Base-by-base conservation (phyloP, 2,113 vertebrate species). In the Gadus macrocephalus region DNA sequence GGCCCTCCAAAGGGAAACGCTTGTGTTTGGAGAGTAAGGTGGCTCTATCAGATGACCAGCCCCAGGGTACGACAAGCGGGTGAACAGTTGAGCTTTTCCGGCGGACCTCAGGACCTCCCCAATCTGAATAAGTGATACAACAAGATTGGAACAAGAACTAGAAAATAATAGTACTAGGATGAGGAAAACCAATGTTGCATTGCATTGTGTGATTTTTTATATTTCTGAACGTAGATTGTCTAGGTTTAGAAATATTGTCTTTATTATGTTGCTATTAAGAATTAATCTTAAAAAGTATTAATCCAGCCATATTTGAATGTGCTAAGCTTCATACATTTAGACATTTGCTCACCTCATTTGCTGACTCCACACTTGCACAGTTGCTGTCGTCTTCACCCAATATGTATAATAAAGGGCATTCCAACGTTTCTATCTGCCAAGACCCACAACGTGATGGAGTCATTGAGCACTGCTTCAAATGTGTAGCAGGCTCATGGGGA, bases 1-100 rank as follows among this genome's bases (percentile, higher is more conserved):
- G 17, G 72, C 3, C 1, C 31, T 55, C 83, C 80, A 89, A 59
- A 83, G 9, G 1, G 82, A 86, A 0, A 1, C 0, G 60, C 76
- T 81, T 71, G 64, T 2, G 49, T 81, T 73, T 6, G 88, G 87
- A 2, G 84, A 3, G 69, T 87, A 91, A 1, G 89, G 91, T 0
- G 89, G 84, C 56, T 92, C 89, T 3, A 93, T 90, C 64, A 93
- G 81, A 78, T 93, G 91, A 67, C 89, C 89, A 0, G 91, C 81
- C 1, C 80, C 85, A 0, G 87, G 87, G 69, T 92, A 92, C 0
- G 88, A 91, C 70, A 91, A 53, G 5, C 72, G 53, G 3, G 83
- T 88, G 35, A 90, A 77, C 38, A 92, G 81, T 12, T 91, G 86
- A 17, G 73, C 81, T 83, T 88, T 91, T 59, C 82, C 85, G 19